Evolutionary conservation across 2,888 invertebrate genomes (phyloP), one percentile per base, ranked within the genome.

Genomic region (Phaedon cochleariae): DNA sequence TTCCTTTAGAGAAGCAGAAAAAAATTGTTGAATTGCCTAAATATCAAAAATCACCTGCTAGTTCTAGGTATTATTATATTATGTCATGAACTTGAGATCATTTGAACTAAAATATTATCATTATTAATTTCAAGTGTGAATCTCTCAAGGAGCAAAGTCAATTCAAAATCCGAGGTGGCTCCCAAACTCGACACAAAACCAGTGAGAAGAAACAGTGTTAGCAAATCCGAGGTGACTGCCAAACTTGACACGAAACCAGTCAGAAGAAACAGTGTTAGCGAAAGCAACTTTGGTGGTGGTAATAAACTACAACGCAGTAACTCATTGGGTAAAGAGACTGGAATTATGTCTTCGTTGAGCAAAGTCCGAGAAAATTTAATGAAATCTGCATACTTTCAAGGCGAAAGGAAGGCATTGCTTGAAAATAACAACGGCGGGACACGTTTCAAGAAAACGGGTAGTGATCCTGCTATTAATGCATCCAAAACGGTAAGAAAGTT

Each of bases 351-450:
- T 6, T 69, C 71, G 0, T 41, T 73, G 26, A 20, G 49, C n/a
- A 73, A 64, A 62, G 68, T 72, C 20, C 65, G 73, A 29, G 68
- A 73, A 20, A 72, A 71, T 60, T 62, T 73, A 49, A 55, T 72
- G 22, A 67, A 64, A 55, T 72, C 73, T 1, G 63, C 73, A 1
- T 68, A 69, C 26, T 68, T 59, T 18, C 46, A 64, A 9, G 31
- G 22, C 15, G 59, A 59, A 20, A 46, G 45, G 10, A 57, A 45
- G 37, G 22, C 26, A 1, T 3, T 45, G 9, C 45, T 57, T 3
- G 57, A 57, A 45, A 45, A 41, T 21, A 57, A 57, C 9, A 22
- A 57, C 12, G 17, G 21, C n/a, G 17, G 17, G 41, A 20, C n/a
- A n/a, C n/a, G n/a, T n/a, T n/a, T 5, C 20, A 21, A 0, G 21